Conservation (phyloP, 1,140 invertebrate genomes). For the Megalonaias nervosa region DNA sequence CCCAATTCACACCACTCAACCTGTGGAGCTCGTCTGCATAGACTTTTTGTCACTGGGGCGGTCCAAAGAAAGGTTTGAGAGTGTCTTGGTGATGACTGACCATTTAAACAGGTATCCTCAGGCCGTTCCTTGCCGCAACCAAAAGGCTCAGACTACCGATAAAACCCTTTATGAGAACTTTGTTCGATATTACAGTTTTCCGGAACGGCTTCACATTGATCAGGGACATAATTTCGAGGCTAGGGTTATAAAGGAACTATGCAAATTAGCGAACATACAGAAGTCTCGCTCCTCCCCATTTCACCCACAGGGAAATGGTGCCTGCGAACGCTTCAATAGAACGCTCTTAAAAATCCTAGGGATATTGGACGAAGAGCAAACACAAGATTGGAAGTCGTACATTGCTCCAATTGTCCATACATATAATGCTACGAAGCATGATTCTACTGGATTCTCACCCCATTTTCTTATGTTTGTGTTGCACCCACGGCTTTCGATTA, state of each 20-base stretch:
- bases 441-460: conserved; percentile 17
- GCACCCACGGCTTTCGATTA: conserved; percentile 22
- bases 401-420: conserved; percentile 16
- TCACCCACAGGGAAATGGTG: conserved; percentile 13
- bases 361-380: conserved; percentile 15
- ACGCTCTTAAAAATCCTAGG: conserved; percentile 26
- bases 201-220: conserved; percentile 9
- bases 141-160: conserved; percentile 26
- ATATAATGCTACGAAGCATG: conserved; percentile 26
- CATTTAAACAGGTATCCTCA: conserved; percentile 24
- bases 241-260: conserved; percentile 24
- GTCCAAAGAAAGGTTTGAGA: conserved; percentile 20
- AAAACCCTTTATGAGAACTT: conserved; percentile 14
- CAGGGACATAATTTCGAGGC: conserved; percentile 25
- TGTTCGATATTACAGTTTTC: conserved; percentile 11
- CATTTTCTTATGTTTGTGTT: conserved; percentile 33
- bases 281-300: conserved; percentile 14
- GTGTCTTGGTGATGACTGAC: conserved; percentile 23
- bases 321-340: conserved; percentile 20
- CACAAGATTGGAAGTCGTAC: conserved; percentile 18
- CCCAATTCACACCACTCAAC: conserved; percentile 7
- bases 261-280: conserved; percentile 3
- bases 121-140: conserved; percentile 16
- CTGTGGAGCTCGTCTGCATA: conserved; percentile 22
- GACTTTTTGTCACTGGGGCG: conserved; percentile 23